A percentile compares a stretch with the other conserved stretches of the same genome.
These are phyloP conservation scores for Nasonia vitripennis DNA, from an alignment of 1,140 invertebrate species.

Conservation along the genomic window DNA sequence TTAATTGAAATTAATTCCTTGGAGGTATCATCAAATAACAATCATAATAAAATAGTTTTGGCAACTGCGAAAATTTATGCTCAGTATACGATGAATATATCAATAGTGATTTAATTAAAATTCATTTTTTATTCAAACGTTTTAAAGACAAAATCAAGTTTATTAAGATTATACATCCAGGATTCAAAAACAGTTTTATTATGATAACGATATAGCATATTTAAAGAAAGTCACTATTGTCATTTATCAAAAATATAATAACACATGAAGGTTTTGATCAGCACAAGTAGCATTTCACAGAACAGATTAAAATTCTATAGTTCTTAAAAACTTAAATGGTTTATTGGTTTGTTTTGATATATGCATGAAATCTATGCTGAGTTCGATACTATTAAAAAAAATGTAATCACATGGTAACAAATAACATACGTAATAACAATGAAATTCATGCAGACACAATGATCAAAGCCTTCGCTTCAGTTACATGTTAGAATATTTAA, in stretches of 20 bases:
- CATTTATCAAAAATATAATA: neutral
- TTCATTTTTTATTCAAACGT: neutral
- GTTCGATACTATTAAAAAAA: too few relatives aligned
- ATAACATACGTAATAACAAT: neutral
- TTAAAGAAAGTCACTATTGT: constrained; percentile 6
- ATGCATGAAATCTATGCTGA: neutral
- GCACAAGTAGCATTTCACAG: neutral
- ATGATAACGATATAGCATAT: neutral
- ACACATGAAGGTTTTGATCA: constrained; percentile 7
- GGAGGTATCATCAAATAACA: neutral
- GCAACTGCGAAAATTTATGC: neutral
- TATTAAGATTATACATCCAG: neutral
- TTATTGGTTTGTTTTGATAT: neutral
- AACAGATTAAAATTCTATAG: neutral
- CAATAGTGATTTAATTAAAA: constrained; percentile 16
- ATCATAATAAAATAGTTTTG: constrained; percentile 2
- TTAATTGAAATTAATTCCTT: neutral
- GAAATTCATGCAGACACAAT: neutral
- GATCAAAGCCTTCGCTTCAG: constrained; percentile 39
- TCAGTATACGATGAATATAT: neutral
- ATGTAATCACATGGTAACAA: too few relatives aligned
- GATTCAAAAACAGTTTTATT: neutral
- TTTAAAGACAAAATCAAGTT: neutral
- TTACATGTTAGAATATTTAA: neutral
- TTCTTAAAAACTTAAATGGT: neutral